phyloP scores from a whole-genome alignment of 2,888 invertebrate genomes.

The Himalopsyche kuldschensis region DNA sequence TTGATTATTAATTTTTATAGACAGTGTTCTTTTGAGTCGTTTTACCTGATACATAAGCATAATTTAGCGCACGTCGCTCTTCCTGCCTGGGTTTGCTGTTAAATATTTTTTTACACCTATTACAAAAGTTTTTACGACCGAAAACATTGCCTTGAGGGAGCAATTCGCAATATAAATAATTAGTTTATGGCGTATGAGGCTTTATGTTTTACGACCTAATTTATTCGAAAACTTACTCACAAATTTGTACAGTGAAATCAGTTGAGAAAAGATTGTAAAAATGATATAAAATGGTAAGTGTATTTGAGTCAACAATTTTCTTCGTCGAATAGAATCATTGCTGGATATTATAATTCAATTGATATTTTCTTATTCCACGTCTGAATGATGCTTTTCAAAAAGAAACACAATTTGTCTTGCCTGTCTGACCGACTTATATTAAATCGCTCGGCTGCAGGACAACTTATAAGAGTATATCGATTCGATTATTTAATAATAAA shows the following conservation, averaged over 20 bases:
- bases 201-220: neutral
- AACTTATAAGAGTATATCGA: too few relatives aligned
- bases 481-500: too few relatives aligned
- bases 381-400: too few relatives aligned
- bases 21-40: neutral
- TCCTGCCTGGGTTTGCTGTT: neutral
- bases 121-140: neutral
- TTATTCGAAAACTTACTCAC: neutral
- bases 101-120: neutral
- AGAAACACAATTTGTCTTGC: too few relatives aligned
- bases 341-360: too few relatives aligned
- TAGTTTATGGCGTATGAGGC: neutral
- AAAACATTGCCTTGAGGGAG: neutral
- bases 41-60: neutral
- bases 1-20: too few relatives aligned
- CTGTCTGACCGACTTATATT: too few relatives aligned
- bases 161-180: neutral
- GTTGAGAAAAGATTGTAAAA: neutral
- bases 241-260: neutral
- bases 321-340: too few relatives aligned
- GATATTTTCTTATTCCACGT: too few relatives aligned
- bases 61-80: neutral
- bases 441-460: too few relatives aligned
- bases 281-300: too few relatives aligned
- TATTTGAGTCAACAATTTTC: too few relatives aligned